Base-by-base conservation (phyloP, 2,888 invertebrate genomes). In the Ectemnius lituratus region DNA sequence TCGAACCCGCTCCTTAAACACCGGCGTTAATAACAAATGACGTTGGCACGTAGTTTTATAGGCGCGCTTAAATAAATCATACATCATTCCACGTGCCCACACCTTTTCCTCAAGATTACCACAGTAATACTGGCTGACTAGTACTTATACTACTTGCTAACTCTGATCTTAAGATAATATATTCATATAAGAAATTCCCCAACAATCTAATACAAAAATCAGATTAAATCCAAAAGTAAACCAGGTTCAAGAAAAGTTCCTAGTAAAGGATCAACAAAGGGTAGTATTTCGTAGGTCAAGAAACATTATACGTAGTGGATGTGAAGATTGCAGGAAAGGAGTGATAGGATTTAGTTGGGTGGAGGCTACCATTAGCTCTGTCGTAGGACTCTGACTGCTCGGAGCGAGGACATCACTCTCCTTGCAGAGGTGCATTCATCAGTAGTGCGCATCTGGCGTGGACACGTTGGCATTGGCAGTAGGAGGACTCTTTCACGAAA, bases 1-100 rank as follows among this genome's bases (percentile, higher is more conserved):
- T 73, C 64, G 62, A 67, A 37, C 6, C 13, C 27, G 59, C 58
- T 49, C 23, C 60, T 77, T 77, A 77, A 76, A 62, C 56, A 70
- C 75, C 64, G 76, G 70, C 58, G 49, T 58, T 65, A 57, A 67
- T 70, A 75, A 76, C 75, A 62, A 76, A 76, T 67, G 70, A 65
- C 45, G 62, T 16, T 49, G 52, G 28, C 59, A 20, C 45, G 46
- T 58, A 16, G 47, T 58, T 70, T 58, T 18, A 27, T 49, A 52
- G n/a, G n/a, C 16, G n/a, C 52, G 52, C 16, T 16, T 16, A 52
- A 14, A 52, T 16, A 52, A 52, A 52, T 52, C 16, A 52, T 52
- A 52, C 14, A 52, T 52, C 16, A 52, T 52, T 14, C 14, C 52
- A 13, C 14, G 6, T 11, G 37, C 37, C 8, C 37, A 11, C 37